Evolutionary conservation across 2,797 vertebrate species (phyloP).

Genomic region (Ibycter americanus): DNA sequence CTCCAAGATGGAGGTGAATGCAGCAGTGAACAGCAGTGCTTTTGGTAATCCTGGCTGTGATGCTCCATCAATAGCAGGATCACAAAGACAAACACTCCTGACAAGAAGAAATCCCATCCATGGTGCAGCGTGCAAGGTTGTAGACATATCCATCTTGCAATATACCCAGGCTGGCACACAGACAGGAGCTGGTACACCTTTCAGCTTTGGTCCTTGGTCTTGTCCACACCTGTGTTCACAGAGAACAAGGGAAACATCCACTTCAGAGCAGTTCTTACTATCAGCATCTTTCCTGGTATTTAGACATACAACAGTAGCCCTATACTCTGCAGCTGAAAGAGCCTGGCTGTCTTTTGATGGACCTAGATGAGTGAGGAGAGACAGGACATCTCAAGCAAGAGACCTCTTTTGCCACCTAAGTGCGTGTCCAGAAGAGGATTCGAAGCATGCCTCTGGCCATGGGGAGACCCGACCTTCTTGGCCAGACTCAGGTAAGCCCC

Average conservation of each 20-base stretch:
- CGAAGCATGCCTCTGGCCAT: fast-evolving
- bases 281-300: background rate
- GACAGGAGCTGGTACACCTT: background rate
- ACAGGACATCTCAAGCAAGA: background rate
- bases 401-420: background rate
- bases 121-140: background rate
- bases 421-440: background rate
- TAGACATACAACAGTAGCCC: background rate
- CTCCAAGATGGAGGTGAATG: background rate
- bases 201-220: background rate
- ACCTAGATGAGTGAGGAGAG: background rate
- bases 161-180: fast-evolving
- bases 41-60: background rate
- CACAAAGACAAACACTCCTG: background rate
- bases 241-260: background rate
- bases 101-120: background rate
- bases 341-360: background rate
- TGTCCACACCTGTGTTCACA: background rate
- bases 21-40: background rate
- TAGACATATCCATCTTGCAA: background rate
- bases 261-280: background rate
- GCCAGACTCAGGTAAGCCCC: background rate
- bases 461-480: fast-evolving
- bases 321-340: background rate
- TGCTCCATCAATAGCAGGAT: background rate